Evolutionary conservation across 2,888 invertebrate species (phyloP), one percentile per base, ranked within the genome.

Genomic region (Nematopogon swammerdamellus): DNA sequence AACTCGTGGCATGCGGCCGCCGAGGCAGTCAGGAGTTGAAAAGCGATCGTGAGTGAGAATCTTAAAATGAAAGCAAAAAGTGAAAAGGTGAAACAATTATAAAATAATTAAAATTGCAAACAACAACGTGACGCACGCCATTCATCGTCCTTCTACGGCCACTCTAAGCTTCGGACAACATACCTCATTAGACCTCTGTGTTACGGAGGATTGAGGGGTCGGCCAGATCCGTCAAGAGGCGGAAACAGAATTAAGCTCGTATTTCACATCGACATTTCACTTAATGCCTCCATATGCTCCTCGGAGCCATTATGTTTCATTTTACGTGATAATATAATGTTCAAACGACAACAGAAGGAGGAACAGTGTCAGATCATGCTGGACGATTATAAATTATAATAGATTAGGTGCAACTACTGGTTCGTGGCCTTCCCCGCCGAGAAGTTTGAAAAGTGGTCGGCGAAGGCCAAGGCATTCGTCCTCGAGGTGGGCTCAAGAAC

Each of bases 131-230:
- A 14, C 11, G 36, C 36, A 36, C 36, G 36, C 36, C 36, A 36
- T 36, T n/a, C 44, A 25, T 18, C 20, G 44, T 25, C 18, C n/a
- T 50, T 48, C 49, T 47, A 45, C 17, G 45, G 47, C n/a, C 45
- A 50, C 49, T 47, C 47, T 11, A 53, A 76, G 73, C 74, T 62
- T 63, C 61, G 69, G 43, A 46, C 19, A 18, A 79, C 77, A 64
- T 79, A 79, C 77, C 79, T 79, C 71, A 79, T 67, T 57, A 79
- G 73, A 65, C 77, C 77, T 79, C 79, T 77, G 74, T 68, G 60
- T 6, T 25, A 36, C 36, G 36, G n/a, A 36, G 36, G 25, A 25
- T 64, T 49, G 53, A 51, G 43, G 64, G 63, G 64, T 65, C 70
- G 68, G 72, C 68, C 74, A 70, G 75, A 68, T 72, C 77, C 77